These are phyloP conservation scores for Nymphalis io DNA, from an alignment of 1,140 invertebrate genomes.

Conservation along the genomic window DNA sequence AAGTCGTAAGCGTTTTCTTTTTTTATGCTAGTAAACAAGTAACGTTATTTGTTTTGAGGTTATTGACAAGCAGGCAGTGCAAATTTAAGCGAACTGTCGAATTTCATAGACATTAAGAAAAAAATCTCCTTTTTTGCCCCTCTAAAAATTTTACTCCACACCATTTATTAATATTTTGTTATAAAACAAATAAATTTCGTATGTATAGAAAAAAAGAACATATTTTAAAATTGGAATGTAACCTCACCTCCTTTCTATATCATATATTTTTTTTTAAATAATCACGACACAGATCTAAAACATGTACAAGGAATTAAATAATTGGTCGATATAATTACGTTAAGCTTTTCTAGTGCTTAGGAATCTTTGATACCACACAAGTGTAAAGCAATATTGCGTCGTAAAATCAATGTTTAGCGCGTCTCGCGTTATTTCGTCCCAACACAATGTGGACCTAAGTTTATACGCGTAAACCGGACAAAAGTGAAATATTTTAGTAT, in stretches of 20 bases:
- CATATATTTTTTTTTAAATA: too few relatives aligned
- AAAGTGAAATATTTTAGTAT: slow-evolving; percentile 44
- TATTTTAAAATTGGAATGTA: too few relatives aligned
- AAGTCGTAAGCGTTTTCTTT: too few relatives aligned
- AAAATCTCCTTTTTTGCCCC: too few relatives aligned
- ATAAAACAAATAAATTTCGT: too few relatives aligned
- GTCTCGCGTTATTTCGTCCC: slow-evolving; percentile 50
- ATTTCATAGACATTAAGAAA: neutral
- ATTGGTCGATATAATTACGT: neutral
- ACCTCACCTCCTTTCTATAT: too few relatives aligned
- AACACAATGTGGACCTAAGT: slow-evolving; percentile 51
- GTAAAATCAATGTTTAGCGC: slow-evolving; percentile 72
- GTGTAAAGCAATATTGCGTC: slow-evolving; percentile 52
- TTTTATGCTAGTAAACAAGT: neutral
- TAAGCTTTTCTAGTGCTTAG: slow-evolving; percentile 34
- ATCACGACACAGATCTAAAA: too few relatives aligned
- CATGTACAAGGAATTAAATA: too few relatives aligned
- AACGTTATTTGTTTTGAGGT: neutral
- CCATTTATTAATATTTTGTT: too few relatives aligned
- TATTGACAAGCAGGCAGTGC: neutral
- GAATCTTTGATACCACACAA: slow-evolving; percentile 48
- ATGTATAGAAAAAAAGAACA: too few relatives aligned
- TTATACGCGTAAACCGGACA: slow-evolving; percentile 26
- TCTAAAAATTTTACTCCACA: too few relatives aligned
- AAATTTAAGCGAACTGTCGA: neutral